These are phyloP conservation scores for Sebastes ruberrimus DNA, from an alignment of 2,797 vertebrate genomes.

Conservation along the genomic window DNA sequence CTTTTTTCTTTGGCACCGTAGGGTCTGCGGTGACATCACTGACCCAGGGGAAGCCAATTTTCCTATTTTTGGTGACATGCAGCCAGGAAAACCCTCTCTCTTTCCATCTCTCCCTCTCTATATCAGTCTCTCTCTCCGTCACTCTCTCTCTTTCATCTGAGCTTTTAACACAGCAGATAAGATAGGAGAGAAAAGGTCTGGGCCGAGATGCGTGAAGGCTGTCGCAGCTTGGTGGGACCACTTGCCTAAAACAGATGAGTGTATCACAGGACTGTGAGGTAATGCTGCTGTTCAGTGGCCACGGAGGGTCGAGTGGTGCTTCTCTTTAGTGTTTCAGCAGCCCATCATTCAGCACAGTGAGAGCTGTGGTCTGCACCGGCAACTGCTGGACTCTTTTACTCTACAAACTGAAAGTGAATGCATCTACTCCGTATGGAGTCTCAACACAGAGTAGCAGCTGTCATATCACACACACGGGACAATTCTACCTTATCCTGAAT, in stretches of 20 bases:
- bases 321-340: conserved; percentile 11
- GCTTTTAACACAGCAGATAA: conserved; percentile 47
- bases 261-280: neutral
- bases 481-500: too few relatives aligned
- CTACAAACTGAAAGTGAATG: neutral
- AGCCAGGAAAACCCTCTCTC: conserved; percentile 64
- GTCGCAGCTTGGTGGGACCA: neutral
- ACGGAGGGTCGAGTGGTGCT: neutral
- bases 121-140: conserved; percentile 16
- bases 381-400: neutral
- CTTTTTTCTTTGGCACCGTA: conserved; percentile 44
- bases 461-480: too few relatives aligned
- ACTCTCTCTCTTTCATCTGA: conserved; percentile 24
- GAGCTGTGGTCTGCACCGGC: neutral
- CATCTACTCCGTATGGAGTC: too few relatives aligned
- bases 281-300: neutral
- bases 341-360: neutral
- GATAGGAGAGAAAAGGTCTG: conserved; percentile 7
- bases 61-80: conserved; percentile 74
- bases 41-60: conserved; percentile 68
- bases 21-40: conserved; percentile 71
- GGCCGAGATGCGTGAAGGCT: neutral
- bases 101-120: conserved; percentile 14
- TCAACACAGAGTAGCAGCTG: too few relatives aligned
- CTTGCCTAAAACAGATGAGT: conserved; percentile 1